Evolutionary conservation across 1,140 invertebrate genomes (phyloP), one percentile per base, ranked within the genome.

Genomic region (Tyrophagus putrescentiae): DNA sequence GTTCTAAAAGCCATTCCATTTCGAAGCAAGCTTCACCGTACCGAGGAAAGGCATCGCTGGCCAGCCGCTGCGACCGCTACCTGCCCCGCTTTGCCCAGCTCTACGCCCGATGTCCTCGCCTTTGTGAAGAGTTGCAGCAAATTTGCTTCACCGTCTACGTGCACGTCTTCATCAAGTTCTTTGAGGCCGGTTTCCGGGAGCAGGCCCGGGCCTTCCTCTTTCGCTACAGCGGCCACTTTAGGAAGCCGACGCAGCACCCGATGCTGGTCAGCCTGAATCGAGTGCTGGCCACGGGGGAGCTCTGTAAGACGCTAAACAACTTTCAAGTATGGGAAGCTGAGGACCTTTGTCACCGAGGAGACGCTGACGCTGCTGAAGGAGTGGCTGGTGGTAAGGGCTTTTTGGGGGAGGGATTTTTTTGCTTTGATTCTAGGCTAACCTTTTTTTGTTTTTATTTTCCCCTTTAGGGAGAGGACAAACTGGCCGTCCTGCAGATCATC

Each of bases 131-230:
- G n/a, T 42, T 58, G n/a, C 28, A 13, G 16, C 23, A n/a, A 16
- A 21, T 33, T 3, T 41, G 33, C 18, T 58, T 58, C 45, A 34
- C 56, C 27, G 18, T 58, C 7, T 58, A 28, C 32, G 11, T 36
- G 27, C 25, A 42, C 32, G 45, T 58, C 11, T 58, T 58, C 45
- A 58, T 58, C 3, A 18, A 58, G 18, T 25, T 58, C 1, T 58
- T 45, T 27, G 56, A 58, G 23, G 41, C 36, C 29, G 56, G 56
- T 41, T n/a, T n/a, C n/a, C n/a, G n/a, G n/a, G 13, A 39, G 31
- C 25, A 13, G 31, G 44, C 44, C n/a, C 44, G 44, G 23, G 21
- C 23, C 31, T 48, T 48, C 44, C 31, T 48, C 18, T 29, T 21
- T n/a, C 23, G 31, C 5, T 29, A 48, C 18, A 48, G 31, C 25